Conservation (phyloP, 2,888 invertebrate genomes). For the Chrysodeixis includens region DNA sequence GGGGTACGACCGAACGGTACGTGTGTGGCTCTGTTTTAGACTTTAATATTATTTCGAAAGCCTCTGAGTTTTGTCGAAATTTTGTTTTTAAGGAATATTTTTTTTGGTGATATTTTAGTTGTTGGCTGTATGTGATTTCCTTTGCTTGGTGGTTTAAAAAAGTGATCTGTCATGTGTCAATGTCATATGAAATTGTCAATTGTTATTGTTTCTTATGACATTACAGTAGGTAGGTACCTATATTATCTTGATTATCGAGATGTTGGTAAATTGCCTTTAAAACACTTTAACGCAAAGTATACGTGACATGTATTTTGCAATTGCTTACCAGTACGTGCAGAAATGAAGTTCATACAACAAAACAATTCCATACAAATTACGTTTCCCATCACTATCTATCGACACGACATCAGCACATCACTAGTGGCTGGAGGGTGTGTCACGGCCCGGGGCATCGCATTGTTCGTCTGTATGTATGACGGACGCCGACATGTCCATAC, state of each 20-base stretch:
- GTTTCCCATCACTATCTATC: constrained; percentile 58
- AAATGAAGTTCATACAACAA: not conserved
- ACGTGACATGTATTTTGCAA: no score
- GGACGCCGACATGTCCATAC: constrained; percentile 70
- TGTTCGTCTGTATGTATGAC: constrained; percentile 87
- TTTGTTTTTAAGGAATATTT: not conserved
- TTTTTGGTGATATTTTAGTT: not conserved
- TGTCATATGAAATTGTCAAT: not conserved
- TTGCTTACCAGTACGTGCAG: not conserved
- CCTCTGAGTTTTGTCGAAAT: constrained; percentile 1
- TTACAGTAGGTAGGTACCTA: not conserved
- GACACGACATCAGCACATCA: constrained; percentile 65
- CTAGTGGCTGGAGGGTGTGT: constrained; percentile 83
- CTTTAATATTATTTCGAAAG: not conserved
- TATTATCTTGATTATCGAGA: no score
- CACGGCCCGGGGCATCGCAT: constrained; percentile 81
- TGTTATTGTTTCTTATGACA: not conserved
- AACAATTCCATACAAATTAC: not conserved
- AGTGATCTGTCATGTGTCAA: not conserved
- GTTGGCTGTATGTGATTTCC: not conserved
- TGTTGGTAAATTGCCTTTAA: no score
- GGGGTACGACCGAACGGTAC: constrained; percentile 63
- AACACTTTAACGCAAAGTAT: no score
- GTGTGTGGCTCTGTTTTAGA: constrained; percentile 66
- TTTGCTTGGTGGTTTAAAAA: not conserved